Evolutionary conservation across 2,797 vertebrate species (phyloP).

Genomic region (Danionella dracula): DNA sequence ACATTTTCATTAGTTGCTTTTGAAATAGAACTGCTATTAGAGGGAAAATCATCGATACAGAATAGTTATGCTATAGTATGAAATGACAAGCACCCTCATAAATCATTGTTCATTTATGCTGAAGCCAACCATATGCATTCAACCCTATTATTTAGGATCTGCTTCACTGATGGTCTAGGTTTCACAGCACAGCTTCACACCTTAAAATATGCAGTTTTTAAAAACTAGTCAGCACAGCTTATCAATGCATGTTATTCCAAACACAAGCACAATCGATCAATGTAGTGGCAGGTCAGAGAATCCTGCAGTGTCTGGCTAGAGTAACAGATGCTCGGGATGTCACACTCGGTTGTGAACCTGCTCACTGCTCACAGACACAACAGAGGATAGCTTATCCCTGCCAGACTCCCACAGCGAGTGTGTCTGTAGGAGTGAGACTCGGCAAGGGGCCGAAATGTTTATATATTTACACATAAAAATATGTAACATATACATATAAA

Average conservation of each 20-base stretch:
- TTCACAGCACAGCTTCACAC: background rate
- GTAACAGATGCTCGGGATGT: conserved; percentile 52
- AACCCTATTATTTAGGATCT: background rate
- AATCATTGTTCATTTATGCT: conserved; percentile 16
- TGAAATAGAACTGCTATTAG: too few species aligned
- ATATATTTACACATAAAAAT: too few species aligned
- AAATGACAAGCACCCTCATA: background rate
- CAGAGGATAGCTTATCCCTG: conserved; percentile 29
- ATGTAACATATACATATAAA: too few species aligned
- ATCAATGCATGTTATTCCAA: background rate
- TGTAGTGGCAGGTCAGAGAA: background rate
- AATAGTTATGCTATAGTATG: too few species aligned
- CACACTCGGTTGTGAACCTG: conserved; percentile 11
- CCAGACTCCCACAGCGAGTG: background rate
- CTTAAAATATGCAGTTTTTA: background rate
- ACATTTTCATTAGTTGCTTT: too few species aligned
- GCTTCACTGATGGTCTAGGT: background rate
- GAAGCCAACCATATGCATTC: conserved; percentile 2
- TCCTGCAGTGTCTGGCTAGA: conserved; percentile 45
- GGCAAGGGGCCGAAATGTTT: too few species aligned
- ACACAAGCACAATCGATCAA: background rate
- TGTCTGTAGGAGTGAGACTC: background rate
- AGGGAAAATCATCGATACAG: too few species aligned
- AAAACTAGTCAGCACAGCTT: background rate
- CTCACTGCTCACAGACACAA: conserved; percentile 31